phyloP scores from a whole-genome alignment of 2,888 invertebrate species.

The Lypha dubia region DNA sequence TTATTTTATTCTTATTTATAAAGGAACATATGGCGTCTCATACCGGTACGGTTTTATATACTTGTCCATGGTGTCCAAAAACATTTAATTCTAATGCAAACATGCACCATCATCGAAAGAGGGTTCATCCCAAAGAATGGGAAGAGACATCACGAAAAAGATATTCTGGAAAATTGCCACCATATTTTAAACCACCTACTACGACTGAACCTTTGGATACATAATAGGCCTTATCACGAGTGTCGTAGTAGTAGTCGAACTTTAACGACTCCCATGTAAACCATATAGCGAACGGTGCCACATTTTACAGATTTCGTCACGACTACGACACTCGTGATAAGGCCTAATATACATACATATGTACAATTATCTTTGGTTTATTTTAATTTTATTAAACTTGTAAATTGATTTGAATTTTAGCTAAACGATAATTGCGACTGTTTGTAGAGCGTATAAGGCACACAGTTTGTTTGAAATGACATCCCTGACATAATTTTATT shows the following conservation, averaged over 20 bases:
- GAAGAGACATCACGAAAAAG: slow-evolving; percentile 73
- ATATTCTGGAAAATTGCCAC: slow-evolving; percentile 59
- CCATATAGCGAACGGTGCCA: too few relatives aligned
- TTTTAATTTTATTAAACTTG: slow-evolving; percentile 59
- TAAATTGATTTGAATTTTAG: slow-evolving; percentile 83
- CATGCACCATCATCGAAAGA: slow-evolving; percentile 80
- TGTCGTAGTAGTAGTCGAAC: too few relatives aligned
- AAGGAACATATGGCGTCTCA: slow-evolving; percentile 82
- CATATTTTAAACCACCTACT: slow-evolving; percentile 42
- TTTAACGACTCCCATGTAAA: too few relatives aligned
- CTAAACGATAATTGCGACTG: slow-evolving; percentile 87
- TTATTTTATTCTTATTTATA: slow-evolving; percentile 1
- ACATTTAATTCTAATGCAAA: slow-evolving; percentile 80
- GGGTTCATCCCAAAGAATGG: slow-evolving; percentile 81
- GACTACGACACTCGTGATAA: too few relatives aligned
- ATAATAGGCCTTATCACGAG: too few relatives aligned
- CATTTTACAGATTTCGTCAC: too few relatives aligned
- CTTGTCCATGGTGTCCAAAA: slow-evolving; percentile 80
- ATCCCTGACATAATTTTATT: slow-evolving; percentile 77
- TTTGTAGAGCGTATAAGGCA: slow-evolving; percentile 87
- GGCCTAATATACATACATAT: too few relatives aligned
- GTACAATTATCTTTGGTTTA: too few relatives aligned
- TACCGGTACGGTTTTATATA: slow-evolving; percentile 79
- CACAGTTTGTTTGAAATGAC: slow-evolving; percentile 79
- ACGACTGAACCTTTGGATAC: slow-evolving; percentile 3